Evolutionary conservation across 1,140 invertebrate genomes (phyloP).

Genomic region (Pteromalus puparum): DNA sequence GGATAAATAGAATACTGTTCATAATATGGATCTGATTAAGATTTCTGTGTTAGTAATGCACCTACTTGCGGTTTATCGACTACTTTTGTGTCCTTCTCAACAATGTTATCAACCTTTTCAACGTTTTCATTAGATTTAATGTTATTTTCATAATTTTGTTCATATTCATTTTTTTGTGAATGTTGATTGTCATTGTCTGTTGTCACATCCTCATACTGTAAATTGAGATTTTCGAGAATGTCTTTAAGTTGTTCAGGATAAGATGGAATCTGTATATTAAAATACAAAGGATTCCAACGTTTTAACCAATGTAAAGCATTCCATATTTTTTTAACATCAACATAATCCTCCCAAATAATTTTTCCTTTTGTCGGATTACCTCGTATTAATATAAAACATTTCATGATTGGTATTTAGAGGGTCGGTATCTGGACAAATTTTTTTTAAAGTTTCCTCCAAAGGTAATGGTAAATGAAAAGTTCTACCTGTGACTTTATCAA

Average conservation of each 20-base stretch:
- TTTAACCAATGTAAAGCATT: too few relatives aligned
- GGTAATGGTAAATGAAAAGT: slow-evolving; percentile 66
- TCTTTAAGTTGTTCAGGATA: slow-evolving; percentile 36
- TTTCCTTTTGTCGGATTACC: too few relatives aligned
- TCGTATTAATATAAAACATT: too few relatives aligned
- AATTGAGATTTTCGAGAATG: neutral
- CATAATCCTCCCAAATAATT: too few relatives aligned
- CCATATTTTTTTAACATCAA: too few relatives aligned
- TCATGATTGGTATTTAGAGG: slow-evolving; percentile 52
- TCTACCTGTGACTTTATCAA: slow-evolving; percentile 62
- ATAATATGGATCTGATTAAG: slow-evolving; percentile 60
- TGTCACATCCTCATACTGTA: neutral
- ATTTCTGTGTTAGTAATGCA: slow-evolving; percentile 52
- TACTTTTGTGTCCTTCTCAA: neutral
- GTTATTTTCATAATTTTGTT: neutral
- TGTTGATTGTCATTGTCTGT: neutral
- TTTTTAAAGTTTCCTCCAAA: slow-evolving; percentile 59
- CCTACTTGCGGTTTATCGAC: neutral
- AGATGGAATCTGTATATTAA: slow-evolving; percentile 53
- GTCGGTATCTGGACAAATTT: slow-evolving; percentile 53
- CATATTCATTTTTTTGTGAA: neutral
- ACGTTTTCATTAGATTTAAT: slow-evolving; percentile 45
- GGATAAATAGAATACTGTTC: too few relatives aligned
- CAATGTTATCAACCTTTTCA: neutral
- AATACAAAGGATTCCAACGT: too few relatives aligned